Evolutionary conservation across 2,113 vertebrate genomes (phyloP), one percentile per base, ranked within the genome.

Genomic region (Pithys albifrons): DNA sequence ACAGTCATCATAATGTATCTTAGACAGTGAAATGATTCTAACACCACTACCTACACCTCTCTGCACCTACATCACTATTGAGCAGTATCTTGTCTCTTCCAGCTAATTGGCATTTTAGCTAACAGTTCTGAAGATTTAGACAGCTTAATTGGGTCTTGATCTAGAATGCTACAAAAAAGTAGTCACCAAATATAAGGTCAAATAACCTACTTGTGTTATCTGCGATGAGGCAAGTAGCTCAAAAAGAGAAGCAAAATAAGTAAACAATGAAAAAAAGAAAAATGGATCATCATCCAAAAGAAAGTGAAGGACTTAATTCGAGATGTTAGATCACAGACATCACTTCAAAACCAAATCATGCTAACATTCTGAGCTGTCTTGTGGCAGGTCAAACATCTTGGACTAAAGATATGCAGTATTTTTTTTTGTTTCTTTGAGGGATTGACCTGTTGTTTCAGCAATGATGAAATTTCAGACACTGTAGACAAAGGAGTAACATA

Each of bases 51-150:
- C 29, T 83, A 52, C 57, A 76, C 45, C n/a, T 33, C 28, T 72
- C 48, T 73, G 72, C 29, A 46, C 20, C 10, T 49, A 80, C 45
- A n/a, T 14, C 0, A 0, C 58, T 80, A 16, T 62, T 84, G 23
- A 70, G 46, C 4, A 4, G 1, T 14, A 79, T 41, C 22, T 57
- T 31, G 12, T 85, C 62, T 95, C 41, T 55, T 75, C 14, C 58
- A 87, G 43, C 28, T 84, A 51, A 93, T 74, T 23, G n/a, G 65
- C 29, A 59, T 71, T 91, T 89, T 69, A 81, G 37, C 52, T 51
- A 59, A 48, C 31, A 78, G 61, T 89, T 91, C 52, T 28, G 16
- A 67, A 35, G 57, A 74, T 81, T 35, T 62, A 87, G 35, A 65
- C 74, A 45, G 11, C 15, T 70, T 74, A 83, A 55, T 1, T n/a